Base-by-base conservation (phyloP, 2,113 vertebrate species). In the Elephas maximus region DNA sequence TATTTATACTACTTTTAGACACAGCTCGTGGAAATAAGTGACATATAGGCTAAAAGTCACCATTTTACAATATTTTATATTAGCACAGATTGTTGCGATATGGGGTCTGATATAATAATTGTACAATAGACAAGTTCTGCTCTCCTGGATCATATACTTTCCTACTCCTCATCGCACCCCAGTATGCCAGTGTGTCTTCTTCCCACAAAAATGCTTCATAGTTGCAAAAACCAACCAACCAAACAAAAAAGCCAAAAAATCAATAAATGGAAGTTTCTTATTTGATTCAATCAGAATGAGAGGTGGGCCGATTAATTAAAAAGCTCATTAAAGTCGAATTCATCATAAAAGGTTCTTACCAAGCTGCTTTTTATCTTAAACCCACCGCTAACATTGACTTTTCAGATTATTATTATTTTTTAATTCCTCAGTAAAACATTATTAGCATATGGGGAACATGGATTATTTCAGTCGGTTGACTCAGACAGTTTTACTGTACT, bases 381-480 rank as follows among this genome's bases (percentile, higher is more conserved):
- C 21, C 4, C 60, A 62, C 21, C 23, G 18, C 21, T 20, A 62
- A 23, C 21, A 62, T 23, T 62, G 60, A 23, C 5, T 62, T 62
- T 88, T 15, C 24, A 85, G 48, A n/a, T 88, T 85, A 69, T 82
- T 41, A 86, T 96, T 86, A n/a, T 7, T 89, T 84, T 93, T 28
- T 93, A 48, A 69, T 71, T 69, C 17, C 24, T 91, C 63, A 63
- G 8, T 57, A 79, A 62, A 85, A 63, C 10, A 74, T 28, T 93
- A 33, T 77, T 95, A 94, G 11, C 77, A 88, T 63, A 79, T 67
- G 11, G 33, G 74, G 18, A 82, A 92, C 28, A 44, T 69, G 12
- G 69, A 0, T 90, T 73, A 60, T 81, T 88, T 74, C 18, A 60
- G 8, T 62, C n/a, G 83, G 7, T 96, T 63, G 14, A 67, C 83